Base-by-base conservation (phyloP, 2,888 invertebrate genomes). In the Branchipolynoe longqiensis region DNA sequence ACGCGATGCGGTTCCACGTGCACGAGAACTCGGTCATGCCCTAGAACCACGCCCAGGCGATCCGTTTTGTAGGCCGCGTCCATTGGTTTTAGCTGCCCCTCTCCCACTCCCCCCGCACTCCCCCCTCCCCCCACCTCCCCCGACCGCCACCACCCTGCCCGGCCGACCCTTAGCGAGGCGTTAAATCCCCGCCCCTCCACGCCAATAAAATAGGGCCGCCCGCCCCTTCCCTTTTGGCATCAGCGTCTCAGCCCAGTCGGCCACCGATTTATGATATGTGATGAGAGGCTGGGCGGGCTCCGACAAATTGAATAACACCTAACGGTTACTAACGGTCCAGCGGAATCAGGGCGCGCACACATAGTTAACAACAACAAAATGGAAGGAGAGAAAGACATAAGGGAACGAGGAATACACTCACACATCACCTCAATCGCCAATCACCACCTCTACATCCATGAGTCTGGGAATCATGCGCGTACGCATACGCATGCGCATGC, bases 221-320 rank as follows among this genome's bases (percentile, higher is more conserved):
- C 36, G 36, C 36, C 69, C 69, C 38, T 69, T 22, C 12, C 28
- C 22, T 12, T 22, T 38, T 36, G 36, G 36, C 69, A 8, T 48
- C 18, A 48, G 18, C 48, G 48, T 48, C 48, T 12, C 48, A n/a
- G n/a, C n/a, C n/a, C n/a, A n/a, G 48, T 12, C 48, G 8, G 48
- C 33, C 69, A 69, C 69, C 69, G 69, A 69, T 69, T 69, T 69
- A 69, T 69, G 38, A 33, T 69, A 33, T 12, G 14, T 36, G 69
- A 69, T 36, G 69, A 69, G 69, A n/a, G 25, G 36, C 38, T 18
- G 69, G 69, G 69, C 12, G 69, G 69, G 36, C 69, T 22, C 36
- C 12, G n/a, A 38, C 69, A 69, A 69, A 69, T 69, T 69, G 69
- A 69, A 69, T 69, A 69, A 69, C 69, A 69, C 69, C 69, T 69